Conservation (phyloP, 2,888 invertebrate species). For the Sphaerophoria rueppellii region DNA sequence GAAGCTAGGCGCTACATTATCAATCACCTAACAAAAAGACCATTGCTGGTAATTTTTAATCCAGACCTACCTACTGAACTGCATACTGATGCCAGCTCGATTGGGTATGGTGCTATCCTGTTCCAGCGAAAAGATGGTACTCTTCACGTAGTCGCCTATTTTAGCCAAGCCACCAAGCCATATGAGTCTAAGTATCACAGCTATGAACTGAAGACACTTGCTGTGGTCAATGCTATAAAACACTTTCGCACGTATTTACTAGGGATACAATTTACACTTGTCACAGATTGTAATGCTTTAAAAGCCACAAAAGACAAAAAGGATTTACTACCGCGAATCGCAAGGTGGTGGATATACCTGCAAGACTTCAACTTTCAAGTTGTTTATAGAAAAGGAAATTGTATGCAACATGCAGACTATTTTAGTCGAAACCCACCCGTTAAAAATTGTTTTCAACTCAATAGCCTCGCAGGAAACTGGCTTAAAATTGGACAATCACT, state of each 20-base stretch:
- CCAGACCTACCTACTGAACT: slow-evolving; percentile 1
- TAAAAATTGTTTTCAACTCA: slow-evolving; percentile 1
- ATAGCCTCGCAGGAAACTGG: slow-evolving; percentile 6
- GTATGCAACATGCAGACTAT: not conserved
- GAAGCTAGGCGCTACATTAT: slow-evolving; percentile 30
- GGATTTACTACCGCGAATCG: slow-evolving; percentile 38
- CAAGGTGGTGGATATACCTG: slow-evolving; percentile 60
- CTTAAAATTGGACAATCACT: not conserved
- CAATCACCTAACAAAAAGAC: slow-evolving; percentile 14
- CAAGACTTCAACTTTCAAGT: slow-evolving; percentile 46
- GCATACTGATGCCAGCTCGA: too few species aligned
- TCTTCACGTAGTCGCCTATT: slow-evolving; percentile 46
- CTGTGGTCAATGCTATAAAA: slow-evolving; percentile 26
- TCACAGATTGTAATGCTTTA: slow-evolving; percentile 35
- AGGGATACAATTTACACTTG: slow-evolving; percentile 24
- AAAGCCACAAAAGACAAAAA: slow-evolving; percentile 38
- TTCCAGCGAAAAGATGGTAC: slow-evolving; percentile 39
- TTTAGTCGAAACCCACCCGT: not conserved
- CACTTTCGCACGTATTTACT: slow-evolving; percentile 26
- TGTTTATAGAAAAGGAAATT: not conserved
- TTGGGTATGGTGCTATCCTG: slow-evolving; percentile 18
- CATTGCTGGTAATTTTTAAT: slow-evolving; percentile 39
- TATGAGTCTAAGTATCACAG: slow-evolving; percentile 40
- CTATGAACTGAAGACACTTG: slow-evolving; percentile 33
- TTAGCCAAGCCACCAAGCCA: slow-evolving; percentile 43